Evolutionary conservation across 2,113 vertebrate genomes (phyloP), one percentile per base, ranked within the genome.

Genomic region (Sceloporus tristichus): DNA sequence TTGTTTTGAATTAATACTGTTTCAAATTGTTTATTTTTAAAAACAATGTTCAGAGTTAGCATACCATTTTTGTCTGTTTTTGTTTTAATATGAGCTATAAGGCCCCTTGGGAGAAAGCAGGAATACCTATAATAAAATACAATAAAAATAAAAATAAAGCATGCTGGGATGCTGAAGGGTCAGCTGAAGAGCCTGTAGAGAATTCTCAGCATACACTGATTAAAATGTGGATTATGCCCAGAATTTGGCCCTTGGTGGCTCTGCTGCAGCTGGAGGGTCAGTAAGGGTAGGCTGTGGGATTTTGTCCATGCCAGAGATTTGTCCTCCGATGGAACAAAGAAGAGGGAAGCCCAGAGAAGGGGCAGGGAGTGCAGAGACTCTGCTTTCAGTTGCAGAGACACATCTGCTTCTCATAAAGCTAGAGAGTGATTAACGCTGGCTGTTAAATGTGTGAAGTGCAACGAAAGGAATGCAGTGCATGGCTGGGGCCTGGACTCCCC

Each of bases 361-460:
- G 38, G 56, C 74, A 48, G 56, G 25, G 29, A 77, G 10, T 77
- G 62, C 27, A 78, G 4, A 78, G 75, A 75, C 62, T 79, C 16
- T 27, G 19, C 59, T 78, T 66, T n/a, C 40, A 66, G 40, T 29
- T n/a, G 42, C 59, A 53, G 74, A 14, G 23, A 77, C 59, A 86
- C 85, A 79, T 86, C 85, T 86, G 85, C 75, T 86, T 86, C 76
- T 66, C 85, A 86, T 86, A 86, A 86, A 86, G 85, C 75, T 2
- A 42, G 54, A 65, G 59, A 66, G 40, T 78, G 85, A 86, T 79
- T 86, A 78, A 79, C 85, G 48, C 85, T 86, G 19, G 25, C 75
- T 78, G 62, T 86, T 86, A 78, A 86, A 86, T 78, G 85, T 86
- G 85, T 86, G 85, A 86, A 86, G 75, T 86, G 75, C 62, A 86